Conservation (phyloP, 2,113 vertebrate species). For the Stigmatopora argus region DNA sequence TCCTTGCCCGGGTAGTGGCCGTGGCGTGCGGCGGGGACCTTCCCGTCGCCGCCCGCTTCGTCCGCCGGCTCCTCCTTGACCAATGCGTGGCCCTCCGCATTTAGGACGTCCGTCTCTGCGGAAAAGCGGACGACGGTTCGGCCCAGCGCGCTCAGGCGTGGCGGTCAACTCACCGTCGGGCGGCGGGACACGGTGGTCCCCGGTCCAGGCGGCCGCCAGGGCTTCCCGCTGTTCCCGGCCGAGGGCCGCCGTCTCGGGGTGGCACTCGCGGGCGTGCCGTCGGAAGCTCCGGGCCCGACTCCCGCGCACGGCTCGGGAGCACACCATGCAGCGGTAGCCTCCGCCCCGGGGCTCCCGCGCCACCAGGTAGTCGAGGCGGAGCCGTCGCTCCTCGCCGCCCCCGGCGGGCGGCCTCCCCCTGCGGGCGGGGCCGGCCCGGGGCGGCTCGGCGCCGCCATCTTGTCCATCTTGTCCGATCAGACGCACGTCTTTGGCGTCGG, state of each 20-base stretch:
- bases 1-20: slow-evolving; percentile 76
- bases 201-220: slow-evolving; percentile 81
- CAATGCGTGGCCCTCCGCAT: slow-evolving; percentile 4
- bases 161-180: slow-evolving; percentile 38
- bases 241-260: slow-evolving; percentile 76
- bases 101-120: no score
- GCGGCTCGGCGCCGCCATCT: slow-evolving; percentile 35
- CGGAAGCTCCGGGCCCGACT: slow-evolving; percentile 81
- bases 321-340: slow-evolving; percentile 84
- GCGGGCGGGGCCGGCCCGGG: slow-evolving; percentile 29
- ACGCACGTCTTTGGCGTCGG: slow-evolving; percentile 61
- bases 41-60: slow-evolving; percentile 29
- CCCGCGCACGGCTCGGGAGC: slow-evolving; percentile 76
- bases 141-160: no score
- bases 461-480: slow-evolving; percentile 50
- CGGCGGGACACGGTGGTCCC: slow-evolving; percentile 54
- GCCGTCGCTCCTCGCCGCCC: slow-evolving; percentile 71
- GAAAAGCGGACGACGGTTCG: no score
- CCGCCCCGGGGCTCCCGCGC: slow-evolving; percentile 75
- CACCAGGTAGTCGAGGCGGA: slow-evolving; percentile 83
- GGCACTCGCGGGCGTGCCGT: slow-evolving; percentile 80
- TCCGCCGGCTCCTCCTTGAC: slow-evolving; percentile 36
- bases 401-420: slow-evolving; percentile 52
- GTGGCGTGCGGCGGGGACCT: slow-evolving; percentile 43
- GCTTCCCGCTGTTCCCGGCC: slow-evolving; percentile 70